Evolutionary conservation across 2,888 invertebrate genomes (phyloP).

Genomic region (Melanophora roralis): DNA sequence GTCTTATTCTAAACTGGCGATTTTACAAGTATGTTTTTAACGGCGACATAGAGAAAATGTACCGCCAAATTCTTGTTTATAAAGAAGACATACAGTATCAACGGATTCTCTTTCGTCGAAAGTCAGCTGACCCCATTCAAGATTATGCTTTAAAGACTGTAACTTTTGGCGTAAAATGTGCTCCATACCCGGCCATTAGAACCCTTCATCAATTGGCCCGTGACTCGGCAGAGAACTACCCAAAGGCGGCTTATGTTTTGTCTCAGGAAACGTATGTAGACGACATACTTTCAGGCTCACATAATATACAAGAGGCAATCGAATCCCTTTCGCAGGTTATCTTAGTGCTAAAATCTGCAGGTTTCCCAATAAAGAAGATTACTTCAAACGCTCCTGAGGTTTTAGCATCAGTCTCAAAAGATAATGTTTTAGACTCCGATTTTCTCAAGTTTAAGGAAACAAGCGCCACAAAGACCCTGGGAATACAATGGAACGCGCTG

Average conservation of each 20-base stretch:
- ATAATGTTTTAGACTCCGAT: neutral
- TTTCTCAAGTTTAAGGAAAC: conserved; percentile 24
- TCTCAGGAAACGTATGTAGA: neutral
- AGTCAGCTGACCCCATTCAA: neutral
- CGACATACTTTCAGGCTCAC: neutral
- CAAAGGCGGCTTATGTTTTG: neutral
- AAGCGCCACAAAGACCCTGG: conserved; percentile 28
- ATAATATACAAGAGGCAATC: neutral
- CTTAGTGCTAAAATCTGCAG: neutral
- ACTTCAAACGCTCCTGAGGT: neutral
- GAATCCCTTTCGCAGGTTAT: neutral
- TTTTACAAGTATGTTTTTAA: conserved; percentile 51
- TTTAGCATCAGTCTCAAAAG: neutral
- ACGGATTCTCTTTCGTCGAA: conserved; percentile 51
- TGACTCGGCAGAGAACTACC: neutral
- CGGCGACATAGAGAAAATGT: conserved; percentile 62
- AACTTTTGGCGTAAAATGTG: conserved; percentile 36
- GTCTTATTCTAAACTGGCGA: conserved; percentile 36
- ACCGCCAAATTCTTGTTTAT: conserved; percentile 52
- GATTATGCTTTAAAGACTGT: conserved; percentile 51
- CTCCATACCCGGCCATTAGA: conserved; percentile 15
- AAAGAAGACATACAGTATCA: conserved; percentile 46
- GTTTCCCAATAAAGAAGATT: neutral
- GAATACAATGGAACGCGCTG: conserved; percentile 27
- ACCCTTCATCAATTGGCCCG: conserved; percentile 1